phyloP scores from a whole-genome alignment of 2,113 vertebrate species.

The Eonycteris spelaea region DNA sequence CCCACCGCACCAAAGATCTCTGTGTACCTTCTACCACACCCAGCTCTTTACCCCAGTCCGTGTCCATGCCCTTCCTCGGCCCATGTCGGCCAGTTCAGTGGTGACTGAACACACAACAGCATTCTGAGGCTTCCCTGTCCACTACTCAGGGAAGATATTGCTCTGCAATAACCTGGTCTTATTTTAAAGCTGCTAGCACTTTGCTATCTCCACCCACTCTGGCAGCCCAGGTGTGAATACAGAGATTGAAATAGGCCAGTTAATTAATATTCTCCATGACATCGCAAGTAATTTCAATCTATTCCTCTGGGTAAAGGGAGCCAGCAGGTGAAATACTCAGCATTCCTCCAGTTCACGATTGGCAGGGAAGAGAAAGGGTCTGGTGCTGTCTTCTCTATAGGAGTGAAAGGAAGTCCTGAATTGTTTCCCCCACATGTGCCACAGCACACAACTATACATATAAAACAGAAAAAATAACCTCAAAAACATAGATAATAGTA shows the following conservation, averaged over 20 bases:
- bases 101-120: not conserved
- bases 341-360: not conserved
- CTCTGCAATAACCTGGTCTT: not conserved
- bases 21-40: not conserved
- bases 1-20: not conserved
- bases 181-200: not conserved
- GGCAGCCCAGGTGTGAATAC: not conserved
- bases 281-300: not conserved
- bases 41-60: not conserved
- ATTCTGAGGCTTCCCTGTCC: not conserved
- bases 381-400: not conserved
- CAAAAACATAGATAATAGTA: not conserved
- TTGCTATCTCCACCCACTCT: not conserved
- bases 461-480: not conserved
- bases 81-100: not conserved
- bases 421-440: not conserved
- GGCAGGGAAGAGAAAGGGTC: not conserved
- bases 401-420: not conserved
- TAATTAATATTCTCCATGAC: slow-evolving; percentile 26
- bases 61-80: not conserved
- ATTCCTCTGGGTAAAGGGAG: not conserved
- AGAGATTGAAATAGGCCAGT: not conserved
- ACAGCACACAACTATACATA: not conserved
- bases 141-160: not conserved
- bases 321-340: not conserved